phyloP scores from a whole-genome alignment of 2,888 invertebrate species.

The Drepanosiphum platanoidis region DNA sequence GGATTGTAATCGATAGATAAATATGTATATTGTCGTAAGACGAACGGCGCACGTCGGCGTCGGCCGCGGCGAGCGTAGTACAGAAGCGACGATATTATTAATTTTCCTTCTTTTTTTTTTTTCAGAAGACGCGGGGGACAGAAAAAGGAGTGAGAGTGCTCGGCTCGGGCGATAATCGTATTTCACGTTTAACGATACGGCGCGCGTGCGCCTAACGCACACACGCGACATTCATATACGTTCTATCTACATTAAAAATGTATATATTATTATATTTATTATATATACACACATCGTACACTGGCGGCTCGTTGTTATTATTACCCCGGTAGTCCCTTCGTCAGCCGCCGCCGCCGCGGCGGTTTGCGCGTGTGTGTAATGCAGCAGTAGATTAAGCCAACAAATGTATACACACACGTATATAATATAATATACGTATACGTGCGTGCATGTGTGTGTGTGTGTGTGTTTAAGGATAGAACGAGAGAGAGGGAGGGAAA shows the following conservation, averaged over 20 bases:
- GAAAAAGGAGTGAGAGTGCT: neutral
- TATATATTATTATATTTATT: neutral
- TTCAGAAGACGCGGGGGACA: neutral
- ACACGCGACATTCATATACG: neutral
- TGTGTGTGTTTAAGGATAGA: neutral
- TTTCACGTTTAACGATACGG: constrained; percentile 33
- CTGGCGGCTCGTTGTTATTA: constrained; percentile 3
- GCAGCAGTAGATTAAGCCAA: constrained; percentile 39
- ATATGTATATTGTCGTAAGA: too few relatives aligned
- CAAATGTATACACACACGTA: neutral
- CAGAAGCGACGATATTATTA: neutral
- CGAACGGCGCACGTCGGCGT: too few relatives aligned
- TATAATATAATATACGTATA: too few relatives aligned
- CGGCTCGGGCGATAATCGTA: constrained; percentile 35
- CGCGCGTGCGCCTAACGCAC: neutral
- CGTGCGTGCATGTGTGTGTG: neutral
- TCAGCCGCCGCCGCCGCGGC: too few relatives aligned
- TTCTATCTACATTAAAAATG: neutral
- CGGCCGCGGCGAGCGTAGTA: too few relatives aligned
- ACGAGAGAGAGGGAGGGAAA: neutral
- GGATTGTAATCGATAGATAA: too few relatives aligned
- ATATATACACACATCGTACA: neutral
- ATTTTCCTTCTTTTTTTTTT: neutral
- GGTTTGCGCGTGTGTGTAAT: neutral
- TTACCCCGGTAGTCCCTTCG: neutral